Percentiles rank a stretch among this genome's conserved stretches.
These are phyloP conservation scores for Taphrorychus bicolor DNA, from an alignment of 2,888 invertebrate species.

Conservation along the genomic window DNA sequence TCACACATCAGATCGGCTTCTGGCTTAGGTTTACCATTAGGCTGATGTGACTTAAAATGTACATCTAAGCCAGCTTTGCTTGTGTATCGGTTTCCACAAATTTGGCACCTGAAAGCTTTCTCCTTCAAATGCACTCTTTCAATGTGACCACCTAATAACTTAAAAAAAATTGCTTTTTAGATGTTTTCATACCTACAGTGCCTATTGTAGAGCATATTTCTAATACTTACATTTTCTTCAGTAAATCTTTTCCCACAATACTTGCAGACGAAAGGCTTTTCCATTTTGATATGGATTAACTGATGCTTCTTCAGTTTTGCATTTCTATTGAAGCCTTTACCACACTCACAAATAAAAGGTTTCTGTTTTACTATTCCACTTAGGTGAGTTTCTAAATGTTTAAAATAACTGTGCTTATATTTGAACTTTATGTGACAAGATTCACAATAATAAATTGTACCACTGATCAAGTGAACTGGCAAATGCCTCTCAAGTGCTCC, in stretches of 20 bases:
- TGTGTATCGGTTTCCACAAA: slow-evolving; percentile 34
- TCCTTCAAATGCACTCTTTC: slow-evolving; percentile 30
- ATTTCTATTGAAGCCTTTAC: slow-evolving; percentile 31
- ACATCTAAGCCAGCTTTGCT: slow-evolving; percentile 32
- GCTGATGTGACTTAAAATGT: slow-evolving; percentile 32
- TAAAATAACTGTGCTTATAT: slow-evolving; percentile 31
- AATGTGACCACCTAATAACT: slow-evolving; percentile 26
- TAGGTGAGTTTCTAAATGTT: slow-evolving; percentile 27
- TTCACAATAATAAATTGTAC: slow-evolving; percentile 19
- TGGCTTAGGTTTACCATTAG: slow-evolving; percentile 22
- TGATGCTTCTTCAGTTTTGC: slow-evolving; percentile 35
- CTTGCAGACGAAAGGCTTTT: slow-evolving; percentile 29
- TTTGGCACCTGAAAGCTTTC: slow-evolving; percentile 26
- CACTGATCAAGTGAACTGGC: slow-evolving; percentile 16
- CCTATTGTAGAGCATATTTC: no score
- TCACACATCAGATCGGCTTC: slow-evolving; percentile 36
- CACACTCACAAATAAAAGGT: slow-evolving; percentile 38
- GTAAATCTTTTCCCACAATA: slow-evolving; percentile 33
- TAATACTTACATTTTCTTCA: slow-evolving; percentile 18
- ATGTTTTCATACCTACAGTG: no score
- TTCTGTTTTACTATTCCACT: slow-evolving; percentile 17
- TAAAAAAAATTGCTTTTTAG: no score
- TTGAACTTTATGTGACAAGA: slow-evolving; percentile 27
- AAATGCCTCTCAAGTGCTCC: slow-evolving; percentile 31
- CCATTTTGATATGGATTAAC: slow-evolving; percentile 30